Evolutionary conservation across 2,888 invertebrate genomes (phyloP).

Genomic region (Gastracanthus pulcherrimus): DNA sequence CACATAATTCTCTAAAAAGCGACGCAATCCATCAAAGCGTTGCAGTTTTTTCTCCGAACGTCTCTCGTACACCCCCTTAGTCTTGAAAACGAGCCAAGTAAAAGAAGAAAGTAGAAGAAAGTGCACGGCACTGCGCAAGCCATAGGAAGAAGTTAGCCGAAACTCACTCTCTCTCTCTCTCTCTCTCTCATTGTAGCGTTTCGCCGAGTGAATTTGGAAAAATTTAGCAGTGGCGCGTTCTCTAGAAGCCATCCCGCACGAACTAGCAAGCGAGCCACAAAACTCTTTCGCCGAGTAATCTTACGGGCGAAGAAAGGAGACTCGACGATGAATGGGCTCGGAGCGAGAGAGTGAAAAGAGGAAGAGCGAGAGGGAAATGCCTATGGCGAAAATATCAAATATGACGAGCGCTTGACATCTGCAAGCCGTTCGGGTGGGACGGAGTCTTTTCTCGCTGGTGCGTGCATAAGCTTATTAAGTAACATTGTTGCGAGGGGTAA

Average conservation of each 20-base stretch:
- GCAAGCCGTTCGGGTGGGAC: conserved; percentile 62
- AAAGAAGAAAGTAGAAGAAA: too few species aligned
- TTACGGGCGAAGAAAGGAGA: neutral
- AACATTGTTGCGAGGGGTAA: conserved; percentile 70
- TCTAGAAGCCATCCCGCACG: too few species aligned
- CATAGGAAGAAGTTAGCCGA: neutral
- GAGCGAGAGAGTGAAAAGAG: conserved; percentile 3
- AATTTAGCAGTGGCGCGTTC: conserved; percentile 19
- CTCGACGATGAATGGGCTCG: neutral
- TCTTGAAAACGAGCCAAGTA: too few species aligned
- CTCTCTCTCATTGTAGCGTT: too few species aligned
- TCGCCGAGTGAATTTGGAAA: neutral
- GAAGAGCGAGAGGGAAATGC: neutral
- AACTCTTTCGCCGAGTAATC: conserved; percentile 52
- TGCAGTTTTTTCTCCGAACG: neutral
- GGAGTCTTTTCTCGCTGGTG: conserved; percentile 70
- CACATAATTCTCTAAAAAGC: neutral
- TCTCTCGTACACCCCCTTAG: too few species aligned
- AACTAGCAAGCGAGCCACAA: too few species aligned
- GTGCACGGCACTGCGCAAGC: too few species aligned
- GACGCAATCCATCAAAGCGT: neutral
- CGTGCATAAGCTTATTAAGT: conserved; percentile 77
- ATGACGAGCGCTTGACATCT: conserved; percentile 75
- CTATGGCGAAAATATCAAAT: conserved; percentile 71
- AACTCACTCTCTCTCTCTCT: too few species aligned